Percentiles rank a stretch among this genome's conserved stretches.
Evolutionary conservation across 2,797 vertebrate species (phyloP).

Genomic region (Phoebastria nigripes): DNA sequence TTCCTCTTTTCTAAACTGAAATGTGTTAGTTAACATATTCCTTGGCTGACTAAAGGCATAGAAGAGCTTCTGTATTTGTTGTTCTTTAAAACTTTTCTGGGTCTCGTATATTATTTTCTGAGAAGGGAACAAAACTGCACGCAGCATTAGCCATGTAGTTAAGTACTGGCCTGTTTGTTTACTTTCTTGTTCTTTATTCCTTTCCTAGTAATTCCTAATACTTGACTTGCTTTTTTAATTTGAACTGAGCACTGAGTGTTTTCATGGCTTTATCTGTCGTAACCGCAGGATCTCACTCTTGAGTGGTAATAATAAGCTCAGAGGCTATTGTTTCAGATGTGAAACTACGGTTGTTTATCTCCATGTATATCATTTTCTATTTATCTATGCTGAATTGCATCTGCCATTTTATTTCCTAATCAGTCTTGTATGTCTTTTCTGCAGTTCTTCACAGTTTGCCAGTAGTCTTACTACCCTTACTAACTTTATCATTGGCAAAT

Average conservation of each 20-base stretch:
- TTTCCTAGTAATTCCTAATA: neutral
- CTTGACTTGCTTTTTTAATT: neutral
- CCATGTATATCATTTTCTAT: neutral
- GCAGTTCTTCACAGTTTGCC: neutral
- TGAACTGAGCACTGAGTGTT: neutral
- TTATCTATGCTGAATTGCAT: neutral
- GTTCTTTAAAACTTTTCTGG: neutral
- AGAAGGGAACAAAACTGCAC: neutral
- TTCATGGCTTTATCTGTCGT: neutral
- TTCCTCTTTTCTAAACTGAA: neutral
- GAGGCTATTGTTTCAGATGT: neutral
- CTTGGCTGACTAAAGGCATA: neutral
- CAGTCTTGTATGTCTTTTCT: neutral
- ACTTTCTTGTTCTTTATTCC: neutral
- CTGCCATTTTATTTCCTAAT: neutral
- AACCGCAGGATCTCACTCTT: neutral
- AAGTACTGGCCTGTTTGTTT: neutral
- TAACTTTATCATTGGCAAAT: neutral
- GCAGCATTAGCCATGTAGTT: neutral
- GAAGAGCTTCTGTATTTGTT: neutral
- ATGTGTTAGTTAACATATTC: neutral
- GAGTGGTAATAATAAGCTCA: neutral
- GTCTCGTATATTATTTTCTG: neutral
- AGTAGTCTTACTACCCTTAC: neutral
- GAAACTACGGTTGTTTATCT: neutral